Evolutionary conservation across 2,797 vertebrate species (phyloP), one percentile per base, ranked within the genome.

Genomic region (Spinus pinus): DNA sequence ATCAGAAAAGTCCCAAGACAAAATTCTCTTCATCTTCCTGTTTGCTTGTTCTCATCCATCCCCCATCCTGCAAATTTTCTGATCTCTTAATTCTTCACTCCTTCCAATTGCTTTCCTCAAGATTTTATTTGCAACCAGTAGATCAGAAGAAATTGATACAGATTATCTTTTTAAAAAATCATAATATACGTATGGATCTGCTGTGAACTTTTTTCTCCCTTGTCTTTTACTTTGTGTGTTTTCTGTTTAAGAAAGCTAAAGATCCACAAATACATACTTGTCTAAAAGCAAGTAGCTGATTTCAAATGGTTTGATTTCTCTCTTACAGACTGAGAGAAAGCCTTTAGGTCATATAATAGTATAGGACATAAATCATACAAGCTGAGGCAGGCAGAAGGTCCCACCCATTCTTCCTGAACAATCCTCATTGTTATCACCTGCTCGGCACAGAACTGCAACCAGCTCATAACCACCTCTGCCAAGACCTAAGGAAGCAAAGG

Each of bases 361-460:
- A 93, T 16, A 91, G 87, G 82, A 94, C 54, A 53, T 90, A 90
- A 31, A 94, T 85, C 54, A 79, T 88, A 60, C 92, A 96, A 94
- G 95, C 82, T 41, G 85, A 95, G 95, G 93, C 95, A 96, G 93
- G 95, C 82, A 95, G 33, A 70, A 96, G 62, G 70, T 66, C 77
- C 94, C 94, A 94, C 90, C 93, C 94, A 62, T 94, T 88, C 93
- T 90, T 95, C 89, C 95, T 94, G 93, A 97, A 96, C 89, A 94
- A 96, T 94, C 66, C 66, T 86, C 94, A 94, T 96, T 95, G 92
- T 96, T 95, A 96, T 94, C 95, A 81, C 51, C 80, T 70, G 94
- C 91, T 96, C 92, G 0, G 92, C 87, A 86, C 35, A 27, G 77
- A 94, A 53, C 80, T 94, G 91, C 95, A 97, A 93, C 73, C 35